Evolutionary conservation across 2,797 vertebrate genomes (phyloP), one percentile per base, ranked within the genome.

Genomic region (Forpus xanthops): DNA sequence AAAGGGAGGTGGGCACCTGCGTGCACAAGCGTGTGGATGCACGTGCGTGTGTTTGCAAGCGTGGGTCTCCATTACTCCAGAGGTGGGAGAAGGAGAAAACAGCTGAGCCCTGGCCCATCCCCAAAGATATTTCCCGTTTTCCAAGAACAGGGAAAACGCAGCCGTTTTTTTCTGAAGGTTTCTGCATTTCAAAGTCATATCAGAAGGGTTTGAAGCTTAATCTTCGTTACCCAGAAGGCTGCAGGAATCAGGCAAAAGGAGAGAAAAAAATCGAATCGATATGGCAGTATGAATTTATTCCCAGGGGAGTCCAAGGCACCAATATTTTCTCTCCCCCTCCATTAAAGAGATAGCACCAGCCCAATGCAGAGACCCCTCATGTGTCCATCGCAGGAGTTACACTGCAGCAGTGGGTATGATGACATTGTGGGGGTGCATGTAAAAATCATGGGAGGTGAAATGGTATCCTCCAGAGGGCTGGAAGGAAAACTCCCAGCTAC

Each of bases 181-280:
- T 94, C 94, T 96, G 94, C 93, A 93, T 97, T 97, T 97, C 96
- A 96, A 97, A 97, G 96, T 97, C 93, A 94, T 97, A 97, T 94
- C 95, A 95, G 93, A 94, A 96, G 84, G 83, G 89, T 87, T 93
- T 81, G 92, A 90, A 94, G 94, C 93, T 96, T 97, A 97, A 96
- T 97, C 96, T 96, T 94, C 24, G 55, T 95, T 97, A 96, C 96
- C 85, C 96, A 96, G 85, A 96, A 96, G 97, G 95, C 93, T 71
- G 53, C 7, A 78, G 82, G 92, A 96, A 87, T 70, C 89, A 94
- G 94, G 95, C 81, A 92, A 96, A 94, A 92, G 87, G 70, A 87
- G 55, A 60, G 64, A 73, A 77, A 94, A 93, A 87, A 91, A 79
- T 68, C 52, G 2, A 91, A 96, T 96, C 95, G 15, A 94, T 95